These are phyloP conservation scores for Philaethria dido DNA, from an alignment of 2,888 invertebrate genomes.

Conservation along the genomic window DNA sequence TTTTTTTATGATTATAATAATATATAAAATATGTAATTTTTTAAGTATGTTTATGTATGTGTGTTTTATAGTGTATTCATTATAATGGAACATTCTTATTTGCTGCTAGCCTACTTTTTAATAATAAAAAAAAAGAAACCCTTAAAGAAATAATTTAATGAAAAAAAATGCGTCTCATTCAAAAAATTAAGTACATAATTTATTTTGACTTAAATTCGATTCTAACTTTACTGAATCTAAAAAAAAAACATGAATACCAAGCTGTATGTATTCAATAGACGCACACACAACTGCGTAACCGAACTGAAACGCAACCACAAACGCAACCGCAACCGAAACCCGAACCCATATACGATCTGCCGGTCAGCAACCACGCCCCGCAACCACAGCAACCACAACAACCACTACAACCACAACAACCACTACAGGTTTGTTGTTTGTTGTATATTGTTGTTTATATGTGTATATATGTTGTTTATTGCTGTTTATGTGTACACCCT, in stretches of 20 bases:
- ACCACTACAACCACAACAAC: constrained; percentile 16
- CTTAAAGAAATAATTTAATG: too few relatives aligned
- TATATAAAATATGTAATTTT: neutral
- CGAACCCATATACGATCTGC: constrained; percentile 20
- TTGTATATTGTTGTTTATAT: neutral
- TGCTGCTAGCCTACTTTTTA: too few relatives aligned
- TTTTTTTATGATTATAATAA: too few relatives aligned
- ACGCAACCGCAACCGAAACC: constrained; percentile 10
- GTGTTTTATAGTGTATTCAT: too few relatives aligned
- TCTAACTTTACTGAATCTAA: too few relatives aligned
- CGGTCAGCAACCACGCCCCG: constrained; percentile 14
- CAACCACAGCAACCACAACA: constrained; percentile 17
- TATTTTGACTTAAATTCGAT: too few relatives aligned
- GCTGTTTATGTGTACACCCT: too few relatives aligned
- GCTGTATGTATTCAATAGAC: constrained; percentile 16
- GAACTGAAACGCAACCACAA: neutral
- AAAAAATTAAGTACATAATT: neutral
- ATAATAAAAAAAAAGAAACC: too few relatives aligned
- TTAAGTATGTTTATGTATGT: constrained; percentile 1
- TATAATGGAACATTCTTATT: neutral
- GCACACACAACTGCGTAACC: constrained; percentile 1
- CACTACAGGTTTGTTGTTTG: constrained; percentile 14
- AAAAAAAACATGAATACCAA: neutral
- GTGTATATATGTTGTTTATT: neutral
- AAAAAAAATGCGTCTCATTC: too few relatives aligned